Percentiles rank a stretch among this genome's conserved stretches.
Evolutionary conservation across 2,113 vertebrate genomes (phyloP).

Genomic region (Probosciger aterrimus): DNA sequence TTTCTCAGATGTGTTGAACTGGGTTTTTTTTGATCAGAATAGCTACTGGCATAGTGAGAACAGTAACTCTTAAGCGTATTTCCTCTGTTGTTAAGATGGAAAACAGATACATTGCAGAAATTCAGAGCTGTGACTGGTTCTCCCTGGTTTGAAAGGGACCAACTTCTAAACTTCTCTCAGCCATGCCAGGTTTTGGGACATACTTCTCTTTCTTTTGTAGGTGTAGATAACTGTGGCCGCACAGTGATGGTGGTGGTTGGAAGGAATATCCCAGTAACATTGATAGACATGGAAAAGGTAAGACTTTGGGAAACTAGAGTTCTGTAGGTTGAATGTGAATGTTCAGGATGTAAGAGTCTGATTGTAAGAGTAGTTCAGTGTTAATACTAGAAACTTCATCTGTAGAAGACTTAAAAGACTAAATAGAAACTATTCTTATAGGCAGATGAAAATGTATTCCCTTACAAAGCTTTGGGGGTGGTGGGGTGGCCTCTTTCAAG

Average conservation of each 20-base stretch:
- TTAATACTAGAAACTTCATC: background rate
- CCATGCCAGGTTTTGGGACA: background rate
- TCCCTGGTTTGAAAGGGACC: background rate
- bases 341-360: background rate
- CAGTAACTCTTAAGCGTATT: background rate
- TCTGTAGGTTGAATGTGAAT: background rate
- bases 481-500: background rate
- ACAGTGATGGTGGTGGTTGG: conserved; percentile 95
- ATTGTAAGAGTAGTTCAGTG: background rate
- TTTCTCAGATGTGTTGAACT: background rate
- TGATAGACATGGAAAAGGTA: conserved; percentile 98
- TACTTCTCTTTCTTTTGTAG: conserved; percentile 64
- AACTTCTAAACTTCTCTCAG: background rate
- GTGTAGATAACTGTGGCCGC: conserved; percentile 89
- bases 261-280: conserved; percentile 92
- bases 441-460: background rate
- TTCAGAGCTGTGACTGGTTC: background rate
- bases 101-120: background rate
- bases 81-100: background rate
- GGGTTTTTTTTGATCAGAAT: background rate
- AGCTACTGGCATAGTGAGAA: background rate
- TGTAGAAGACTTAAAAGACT: background rate
- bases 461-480: background rate
- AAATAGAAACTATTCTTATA: background rate
- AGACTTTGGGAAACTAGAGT: background rate